phyloP scores from a whole-genome alignment of 2,113 vertebrate genomes.

The Tachysurus vachellii region DNA sequence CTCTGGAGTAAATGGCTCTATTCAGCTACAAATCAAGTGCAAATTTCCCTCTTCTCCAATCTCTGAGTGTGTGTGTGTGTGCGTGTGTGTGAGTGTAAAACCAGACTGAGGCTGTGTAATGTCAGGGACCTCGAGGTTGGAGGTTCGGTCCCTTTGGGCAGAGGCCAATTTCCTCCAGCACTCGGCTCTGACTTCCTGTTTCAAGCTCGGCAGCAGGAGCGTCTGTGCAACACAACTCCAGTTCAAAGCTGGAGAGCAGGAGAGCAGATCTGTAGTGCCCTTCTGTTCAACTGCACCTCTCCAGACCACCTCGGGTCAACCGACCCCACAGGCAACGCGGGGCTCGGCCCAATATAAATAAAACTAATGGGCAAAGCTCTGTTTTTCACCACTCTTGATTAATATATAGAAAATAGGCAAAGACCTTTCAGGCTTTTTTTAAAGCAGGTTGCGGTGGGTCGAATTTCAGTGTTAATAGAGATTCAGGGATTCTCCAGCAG shows the following conservation, averaged over 20 bases:
- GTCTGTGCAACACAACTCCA: constrained; percentile 54
- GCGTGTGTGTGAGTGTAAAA: constrained; percentile 41
- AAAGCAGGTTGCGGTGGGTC: constrained; percentile 11
- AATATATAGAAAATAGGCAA: constrained; percentile 31
- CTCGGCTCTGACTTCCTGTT: constrained; percentile 55
- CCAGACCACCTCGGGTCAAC: constrained; percentile 53
- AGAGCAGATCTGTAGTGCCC: constrained; percentile 38
- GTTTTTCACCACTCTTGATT: constrained; percentile 46
- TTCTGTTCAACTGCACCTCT: constrained; percentile 45
- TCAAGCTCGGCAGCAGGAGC: constrained; percentile 36
- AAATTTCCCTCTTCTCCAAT: background rate
- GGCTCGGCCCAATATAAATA: constrained; percentile 47
- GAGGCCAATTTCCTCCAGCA: constrained; percentile 53
- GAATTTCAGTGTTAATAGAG: background rate
- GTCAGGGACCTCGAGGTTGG: constrained; percentile 53
- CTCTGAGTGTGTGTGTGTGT: background rate
- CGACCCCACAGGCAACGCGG: constrained; percentile 46
- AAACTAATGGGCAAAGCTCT: constrained; percentile 44
- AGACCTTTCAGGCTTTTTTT: constrained; percentile 5
- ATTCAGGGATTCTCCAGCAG: background rate
- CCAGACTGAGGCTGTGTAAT: constrained; percentile 54
- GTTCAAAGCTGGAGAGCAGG: constrained; percentile 53
- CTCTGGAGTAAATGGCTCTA: constrained; percentile 21
- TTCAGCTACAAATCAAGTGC: constrained; percentile 30
- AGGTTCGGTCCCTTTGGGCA: constrained; percentile 51